Evolutionary conservation across 2,797 vertebrate species (phyloP).

Genomic region (Psittacula echo): DNA sequence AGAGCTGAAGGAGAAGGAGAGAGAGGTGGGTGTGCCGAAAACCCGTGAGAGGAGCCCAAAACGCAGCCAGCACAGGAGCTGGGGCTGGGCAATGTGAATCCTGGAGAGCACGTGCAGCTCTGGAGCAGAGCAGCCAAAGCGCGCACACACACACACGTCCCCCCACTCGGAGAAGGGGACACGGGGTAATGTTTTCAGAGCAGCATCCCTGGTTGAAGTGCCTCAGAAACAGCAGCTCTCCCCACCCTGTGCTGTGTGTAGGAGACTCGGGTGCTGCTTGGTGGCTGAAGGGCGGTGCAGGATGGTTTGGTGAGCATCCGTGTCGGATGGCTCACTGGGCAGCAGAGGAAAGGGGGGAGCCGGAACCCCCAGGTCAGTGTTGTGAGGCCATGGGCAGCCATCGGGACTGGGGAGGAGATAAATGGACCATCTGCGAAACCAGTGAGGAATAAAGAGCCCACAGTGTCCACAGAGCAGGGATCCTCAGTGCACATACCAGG

Average conservation of each 20-base stretch:
- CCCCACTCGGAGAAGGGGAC: not conserved
- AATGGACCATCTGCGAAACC: not conserved
- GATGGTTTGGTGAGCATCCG: fast-evolving
- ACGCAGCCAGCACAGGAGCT: not conserved
- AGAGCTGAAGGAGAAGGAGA: conserved; percentile 96
- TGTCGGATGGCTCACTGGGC: not conserved
- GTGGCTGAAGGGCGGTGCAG: not conserved
- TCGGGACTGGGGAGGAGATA: not conserved
- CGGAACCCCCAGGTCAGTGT: not conserved
- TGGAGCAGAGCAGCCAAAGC: not conserved
- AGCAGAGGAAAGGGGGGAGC: not conserved
- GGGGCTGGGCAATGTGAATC: not conserved
- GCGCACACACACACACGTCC: not conserved
- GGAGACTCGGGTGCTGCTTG: not conserved
- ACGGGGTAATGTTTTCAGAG: not conserved
- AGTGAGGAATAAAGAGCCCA: not conserved
- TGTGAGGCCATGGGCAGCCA: not conserved
- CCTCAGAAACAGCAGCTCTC: not conserved
- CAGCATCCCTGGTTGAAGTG: not conserved
- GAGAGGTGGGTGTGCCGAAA: conserved; percentile 86
- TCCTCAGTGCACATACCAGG: not conserved
- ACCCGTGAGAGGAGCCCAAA: not conserved
- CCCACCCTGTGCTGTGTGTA: fast-evolving
- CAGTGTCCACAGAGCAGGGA: fast-evolving
- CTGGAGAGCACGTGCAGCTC: not conserved